A percentile compares a stretch with the other conserved stretches of the same genome.
These are phyloP conservation scores for Rhaphigaster nebulosa DNA, from an alignment of 2,888 invertebrate species.

Conservation along the genomic window DNA sequence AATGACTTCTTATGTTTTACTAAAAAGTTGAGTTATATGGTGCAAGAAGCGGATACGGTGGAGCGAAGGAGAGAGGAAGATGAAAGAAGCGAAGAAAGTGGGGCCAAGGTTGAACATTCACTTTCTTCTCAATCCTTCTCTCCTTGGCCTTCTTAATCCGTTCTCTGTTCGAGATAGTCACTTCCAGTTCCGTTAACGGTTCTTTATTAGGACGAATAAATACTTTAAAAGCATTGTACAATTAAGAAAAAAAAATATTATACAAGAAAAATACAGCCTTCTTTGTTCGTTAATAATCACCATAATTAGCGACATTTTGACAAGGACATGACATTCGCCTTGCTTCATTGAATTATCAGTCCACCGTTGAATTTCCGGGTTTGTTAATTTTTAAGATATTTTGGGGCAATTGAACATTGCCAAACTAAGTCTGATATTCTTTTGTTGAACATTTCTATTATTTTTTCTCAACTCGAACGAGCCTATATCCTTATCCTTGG, in stretches of 20 bases:
- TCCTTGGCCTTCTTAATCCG: constrained; percentile 16
- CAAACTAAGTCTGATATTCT: too few species aligned
- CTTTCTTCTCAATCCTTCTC: constrained; percentile 1
- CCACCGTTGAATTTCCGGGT: not conserved
- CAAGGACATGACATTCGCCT: constrained; percentile 2
- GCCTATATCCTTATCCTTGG: too few species aligned
- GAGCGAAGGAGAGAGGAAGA: not conserved
- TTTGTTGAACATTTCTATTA: too few species aligned
- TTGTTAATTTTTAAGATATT: not conserved
- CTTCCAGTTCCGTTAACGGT: constrained; percentile 17
- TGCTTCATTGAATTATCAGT: constrained; percentile 30
- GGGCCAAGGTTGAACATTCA: constrained; percentile 6
- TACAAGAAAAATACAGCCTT: not conserved
- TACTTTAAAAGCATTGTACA: not conserved
- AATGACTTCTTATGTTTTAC: too few species aligned
- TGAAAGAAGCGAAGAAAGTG: not conserved
- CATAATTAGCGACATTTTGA: not conserved
- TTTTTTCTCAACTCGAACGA: too few species aligned
- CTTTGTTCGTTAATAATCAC: not conserved
- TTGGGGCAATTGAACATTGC: not conserved
- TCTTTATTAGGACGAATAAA: not conserved
- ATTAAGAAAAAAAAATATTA: too few species aligned
- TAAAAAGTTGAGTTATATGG: too few species aligned
- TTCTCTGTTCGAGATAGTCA: not conserved
- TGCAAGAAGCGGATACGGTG: not conserved